These are phyloP conservation scores for Pseudoips prasinana DNA, from an alignment of 2,888 invertebrate genomes.

Conservation along the genomic window DNA sequence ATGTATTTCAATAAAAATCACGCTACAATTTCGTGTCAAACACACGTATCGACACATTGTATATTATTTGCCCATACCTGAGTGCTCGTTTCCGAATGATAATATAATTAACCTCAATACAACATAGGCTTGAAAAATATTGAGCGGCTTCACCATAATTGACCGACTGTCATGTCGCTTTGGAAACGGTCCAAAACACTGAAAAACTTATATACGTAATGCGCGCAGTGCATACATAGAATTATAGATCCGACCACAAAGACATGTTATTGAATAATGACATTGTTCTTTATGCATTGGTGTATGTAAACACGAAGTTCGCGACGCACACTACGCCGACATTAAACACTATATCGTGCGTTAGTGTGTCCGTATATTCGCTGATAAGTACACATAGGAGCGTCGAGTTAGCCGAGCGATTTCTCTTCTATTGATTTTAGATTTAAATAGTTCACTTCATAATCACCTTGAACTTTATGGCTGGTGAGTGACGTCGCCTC, in stretches of 20 bases:
- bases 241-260: conserved; percentile 44
- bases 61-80: too few species aligned
- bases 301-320: conserved; percentile 61
- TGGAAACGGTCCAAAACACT: conserved; percentile 45
- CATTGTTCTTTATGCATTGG: conserved; percentile 63
- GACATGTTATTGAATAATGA: conserved; percentile 64
- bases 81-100: too few species aligned
- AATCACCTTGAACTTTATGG: conserved; percentile 72
- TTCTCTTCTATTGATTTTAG: conserved; percentile 74
- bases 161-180: conserved; percentile 19
- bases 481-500: conserved; percentile 59
- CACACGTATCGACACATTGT: too few species aligned
- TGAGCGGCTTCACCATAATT: conserved; percentile 24
- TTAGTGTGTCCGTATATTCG: conserved; percentile 52
- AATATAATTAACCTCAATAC: too few species aligned
- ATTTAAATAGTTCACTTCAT: conserved; percentile 51
- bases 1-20: too few species aligned
- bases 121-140: conserved; percentile 15
- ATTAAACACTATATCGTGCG: conserved; percentile 34
- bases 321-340: conserved; percentile 42
- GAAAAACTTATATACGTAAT: conserved; percentile 35
- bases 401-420: conserved; percentile 60
- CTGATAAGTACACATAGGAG: conserved; percentile 62
- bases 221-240: conserved; percentile 49
- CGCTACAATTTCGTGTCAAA: too few species aligned